These are phyloP conservation scores for Psephotus haematonotus DNA, from an alignment of 2,113 vertebrate species.

Conservation along the genomic window DNA sequence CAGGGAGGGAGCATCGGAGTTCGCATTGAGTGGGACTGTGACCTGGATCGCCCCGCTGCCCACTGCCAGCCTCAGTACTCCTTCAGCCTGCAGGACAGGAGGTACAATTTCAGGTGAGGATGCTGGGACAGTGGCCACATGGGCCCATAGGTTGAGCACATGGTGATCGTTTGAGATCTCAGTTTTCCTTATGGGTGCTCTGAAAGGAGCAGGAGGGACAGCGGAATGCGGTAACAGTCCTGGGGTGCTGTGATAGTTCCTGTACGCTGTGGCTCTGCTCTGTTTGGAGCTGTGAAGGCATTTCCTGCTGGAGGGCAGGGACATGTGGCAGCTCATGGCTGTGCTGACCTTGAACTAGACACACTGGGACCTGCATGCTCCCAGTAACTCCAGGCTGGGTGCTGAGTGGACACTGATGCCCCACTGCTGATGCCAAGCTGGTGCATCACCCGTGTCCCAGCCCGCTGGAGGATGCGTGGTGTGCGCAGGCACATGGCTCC, in stretches of 20 bases:
- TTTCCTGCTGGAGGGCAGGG: not conserved
- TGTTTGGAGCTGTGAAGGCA: not conserved
- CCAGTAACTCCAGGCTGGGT: not conserved
- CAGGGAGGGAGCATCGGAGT: slow-evolving; percentile 73
- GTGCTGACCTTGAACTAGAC: not conserved
- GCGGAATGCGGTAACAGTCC: fast-evolving
- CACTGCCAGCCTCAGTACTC: slow-evolving; percentile 69
- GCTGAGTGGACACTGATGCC: not conserved
- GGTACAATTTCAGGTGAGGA: slow-evolving; percentile 77
- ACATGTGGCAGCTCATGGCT: fast-evolving
- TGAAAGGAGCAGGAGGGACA: not conserved
- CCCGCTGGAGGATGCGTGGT: fast-evolving
- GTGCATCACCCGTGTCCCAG: fast-evolving
- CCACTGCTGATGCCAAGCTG: fast-evolving
- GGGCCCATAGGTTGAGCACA: not conserved
- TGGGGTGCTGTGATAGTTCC: fast-evolving
- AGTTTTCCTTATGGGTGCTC: not conserved
- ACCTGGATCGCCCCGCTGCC: slow-evolving; percentile 45
- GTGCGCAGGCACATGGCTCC: not conserved
- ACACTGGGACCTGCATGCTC: not conserved
- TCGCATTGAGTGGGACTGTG: slow-evolving; percentile 68
- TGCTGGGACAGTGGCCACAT: no score
- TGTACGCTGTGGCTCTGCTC: not conserved
- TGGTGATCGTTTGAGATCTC: fast-evolving
- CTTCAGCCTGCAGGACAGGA: slow-evolving; percentile 70